A percentile compares a stretch with the other conserved stretches of the same genome.
Evolutionary conservation across 2,888 invertebrate genomes (phyloP).

Genomic region (Anaspis maculata): DNA sequence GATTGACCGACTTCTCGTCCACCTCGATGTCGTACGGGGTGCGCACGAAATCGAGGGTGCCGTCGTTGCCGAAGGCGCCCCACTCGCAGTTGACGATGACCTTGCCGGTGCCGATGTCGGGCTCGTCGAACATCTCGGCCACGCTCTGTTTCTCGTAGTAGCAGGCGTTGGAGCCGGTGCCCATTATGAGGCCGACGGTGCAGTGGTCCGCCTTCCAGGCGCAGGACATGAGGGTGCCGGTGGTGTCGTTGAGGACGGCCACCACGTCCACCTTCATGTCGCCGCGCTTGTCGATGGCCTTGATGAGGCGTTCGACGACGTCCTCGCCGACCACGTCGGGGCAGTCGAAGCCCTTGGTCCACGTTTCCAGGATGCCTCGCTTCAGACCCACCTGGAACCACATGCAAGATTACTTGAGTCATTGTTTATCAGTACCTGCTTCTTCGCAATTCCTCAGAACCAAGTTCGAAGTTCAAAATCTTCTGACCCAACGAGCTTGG

Average conservation of each 20-base stretch:
- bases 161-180: constrained; percentile 93
- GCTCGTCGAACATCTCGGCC: constrained; percentile 70
- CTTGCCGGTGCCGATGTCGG: constrained; percentile 54
- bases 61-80: constrained; percentile 95
- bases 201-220: constrained; percentile 89
- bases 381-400: constrained; percentile 87
- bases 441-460: no score
- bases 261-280: constrained; percentile 76
- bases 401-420: no score
- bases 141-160: constrained; percentile 85
- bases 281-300: constrained; percentile 79
- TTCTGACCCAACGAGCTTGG: no score
- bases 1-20: constrained; percentile 77
- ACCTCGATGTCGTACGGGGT: constrained; percentile 80
- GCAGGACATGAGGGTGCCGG: constrained; percentile 89
- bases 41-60: constrained; percentile 74
- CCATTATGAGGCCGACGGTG: constrained; percentile 90
- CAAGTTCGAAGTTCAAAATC: no score
- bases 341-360: constrained; percentile 97
- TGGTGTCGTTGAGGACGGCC: constrained; percentile 90
- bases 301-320: constrained; percentile 80
- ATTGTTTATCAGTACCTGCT: no score
- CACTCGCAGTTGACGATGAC: constrained; percentile 94
- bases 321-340: constrained; percentile 84
- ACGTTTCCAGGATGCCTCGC: constrained; percentile 74